Conservation (phyloP, 2,113 vertebrate species). For the Erythrolamprus reginae region DNA sequence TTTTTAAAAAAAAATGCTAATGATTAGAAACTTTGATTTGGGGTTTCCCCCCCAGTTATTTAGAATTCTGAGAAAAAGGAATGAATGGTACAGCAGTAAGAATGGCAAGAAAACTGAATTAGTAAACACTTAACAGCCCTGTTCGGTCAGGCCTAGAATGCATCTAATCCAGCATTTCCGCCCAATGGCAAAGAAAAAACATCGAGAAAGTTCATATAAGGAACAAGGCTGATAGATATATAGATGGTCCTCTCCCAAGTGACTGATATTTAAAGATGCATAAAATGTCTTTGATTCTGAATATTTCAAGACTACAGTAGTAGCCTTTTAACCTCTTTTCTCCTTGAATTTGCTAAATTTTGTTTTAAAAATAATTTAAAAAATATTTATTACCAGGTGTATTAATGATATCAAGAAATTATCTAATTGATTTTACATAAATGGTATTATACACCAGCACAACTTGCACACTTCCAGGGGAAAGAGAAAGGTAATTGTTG, state of each 20-base stretch:
- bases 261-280: background rate
- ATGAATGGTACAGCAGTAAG: background rate
- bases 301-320: background rate
- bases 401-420: background rate
- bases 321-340: background rate
- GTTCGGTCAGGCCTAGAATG: background rate
- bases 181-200: background rate
- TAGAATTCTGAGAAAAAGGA: background rate
- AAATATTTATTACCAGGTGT: background rate
- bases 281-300: background rate
- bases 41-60: background rate
- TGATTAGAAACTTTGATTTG: background rate
- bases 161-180: background rate
- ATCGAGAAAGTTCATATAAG: background rate
- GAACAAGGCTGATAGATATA: background rate
- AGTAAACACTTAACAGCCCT: background rate
- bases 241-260: background rate
- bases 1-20: background rate
- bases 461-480: too few relatives aligned
- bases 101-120: background rate
- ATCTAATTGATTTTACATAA: background rate
- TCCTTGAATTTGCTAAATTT: background rate
- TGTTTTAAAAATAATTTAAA: background rate
- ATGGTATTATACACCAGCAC: too few relatives aligned
- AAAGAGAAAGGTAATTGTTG: too few relatives aligned